Percentiles rank a stretch among this genome's conserved stretches.
Conservation (phyloP, 2,113 vertebrate species). For the Calyptomena viridis region DNA sequence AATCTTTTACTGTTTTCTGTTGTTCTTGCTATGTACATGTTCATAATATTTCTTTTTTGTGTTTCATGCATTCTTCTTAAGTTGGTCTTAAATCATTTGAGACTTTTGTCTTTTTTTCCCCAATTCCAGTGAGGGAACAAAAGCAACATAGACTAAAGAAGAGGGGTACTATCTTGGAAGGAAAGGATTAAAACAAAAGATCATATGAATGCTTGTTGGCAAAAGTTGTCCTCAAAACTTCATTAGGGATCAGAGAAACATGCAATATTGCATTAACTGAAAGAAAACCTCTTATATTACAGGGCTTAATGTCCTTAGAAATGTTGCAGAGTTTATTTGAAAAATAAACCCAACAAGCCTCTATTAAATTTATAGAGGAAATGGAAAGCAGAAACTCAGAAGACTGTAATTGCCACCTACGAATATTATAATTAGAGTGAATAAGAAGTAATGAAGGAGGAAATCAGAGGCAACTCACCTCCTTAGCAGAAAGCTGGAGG, state of each 20-base stretch:
- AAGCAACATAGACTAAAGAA: neutral
- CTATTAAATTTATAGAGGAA: constrained; percentile 48
- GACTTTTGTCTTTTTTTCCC: neutral
- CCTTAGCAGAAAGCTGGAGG: neutral
- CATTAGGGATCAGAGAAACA: constrained; percentile 14
- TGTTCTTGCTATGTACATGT: neutral
- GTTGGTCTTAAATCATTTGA: neutral
- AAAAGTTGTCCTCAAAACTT: constrained; percentile 7
- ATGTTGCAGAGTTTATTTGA: constrained; percentile 44
- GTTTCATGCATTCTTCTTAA: neutral
- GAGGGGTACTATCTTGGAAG: neutral
- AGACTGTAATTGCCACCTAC: constrained; percentile 28
- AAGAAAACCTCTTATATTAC: neutral
- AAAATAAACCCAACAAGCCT: constrained; percentile 37
- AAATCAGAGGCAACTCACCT: neutral
- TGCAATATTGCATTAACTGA: constrained; percentile 26
- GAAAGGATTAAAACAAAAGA: neutral
- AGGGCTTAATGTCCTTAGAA: constrained; percentile 11
- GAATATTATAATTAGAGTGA: constrained; percentile 4
- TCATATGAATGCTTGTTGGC: neutral
- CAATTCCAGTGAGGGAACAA: neutral
- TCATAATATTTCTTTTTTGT: neutral
- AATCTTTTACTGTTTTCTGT: neutral
- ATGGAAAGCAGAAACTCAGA: constrained; percentile 14
- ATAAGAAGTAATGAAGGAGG: neutral